Conservation (phyloP, 1,140 invertebrate species). For the Tribolium castaneum region DNA sequence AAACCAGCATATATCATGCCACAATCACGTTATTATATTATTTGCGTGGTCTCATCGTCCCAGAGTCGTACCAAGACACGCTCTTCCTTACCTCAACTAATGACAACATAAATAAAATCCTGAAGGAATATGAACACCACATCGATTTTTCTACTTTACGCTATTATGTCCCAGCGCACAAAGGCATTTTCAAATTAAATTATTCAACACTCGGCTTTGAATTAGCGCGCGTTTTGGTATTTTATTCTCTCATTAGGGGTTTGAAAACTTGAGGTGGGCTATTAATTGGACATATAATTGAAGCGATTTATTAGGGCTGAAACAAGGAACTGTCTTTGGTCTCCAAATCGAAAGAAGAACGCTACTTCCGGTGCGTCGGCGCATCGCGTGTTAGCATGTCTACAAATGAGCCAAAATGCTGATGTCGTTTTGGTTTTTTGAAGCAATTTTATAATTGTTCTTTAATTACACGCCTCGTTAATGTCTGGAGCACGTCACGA, state of each 20-base stretch:
- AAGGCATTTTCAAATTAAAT: constrained; percentile 12
- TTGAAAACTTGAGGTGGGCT: background rate
- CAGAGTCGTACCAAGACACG: constrained; percentile 58
- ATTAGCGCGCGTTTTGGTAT: background rate
- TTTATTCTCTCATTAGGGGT: background rate
- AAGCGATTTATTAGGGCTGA: constrained; percentile 21
- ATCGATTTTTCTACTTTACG: constrained; percentile 45
- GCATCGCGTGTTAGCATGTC: constrained; percentile 41
- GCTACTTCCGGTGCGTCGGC: constrained; percentile 39
- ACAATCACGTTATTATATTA: constrained; percentile 61
- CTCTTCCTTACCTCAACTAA: constrained; percentile 55
- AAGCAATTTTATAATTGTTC: constrained; percentile 12
- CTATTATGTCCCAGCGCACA: constrained; percentile 8
- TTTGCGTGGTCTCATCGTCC: constrained; percentile 59
- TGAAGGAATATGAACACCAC: constrained; percentile 46
- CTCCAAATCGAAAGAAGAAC: constrained; percentile 33
- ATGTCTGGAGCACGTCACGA: background rate
- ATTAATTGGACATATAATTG: background rate
- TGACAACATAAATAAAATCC: constrained; percentile 57
- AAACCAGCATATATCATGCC: constrained; percentile 58
- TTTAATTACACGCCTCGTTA: constrained; percentile 3
- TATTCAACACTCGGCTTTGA: background rate
- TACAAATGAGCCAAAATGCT: constrained; percentile 5
- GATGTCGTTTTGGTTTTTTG: constrained; percentile 27
- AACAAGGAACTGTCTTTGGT: background rate